Percentiles rank a stretch among this genome's conserved stretches.
Evolutionary conservation across 30 jellyfish, hydroid and myxozoan species (phyloP).

Genomic region (Pseudorhiza aurosa): DNA sequence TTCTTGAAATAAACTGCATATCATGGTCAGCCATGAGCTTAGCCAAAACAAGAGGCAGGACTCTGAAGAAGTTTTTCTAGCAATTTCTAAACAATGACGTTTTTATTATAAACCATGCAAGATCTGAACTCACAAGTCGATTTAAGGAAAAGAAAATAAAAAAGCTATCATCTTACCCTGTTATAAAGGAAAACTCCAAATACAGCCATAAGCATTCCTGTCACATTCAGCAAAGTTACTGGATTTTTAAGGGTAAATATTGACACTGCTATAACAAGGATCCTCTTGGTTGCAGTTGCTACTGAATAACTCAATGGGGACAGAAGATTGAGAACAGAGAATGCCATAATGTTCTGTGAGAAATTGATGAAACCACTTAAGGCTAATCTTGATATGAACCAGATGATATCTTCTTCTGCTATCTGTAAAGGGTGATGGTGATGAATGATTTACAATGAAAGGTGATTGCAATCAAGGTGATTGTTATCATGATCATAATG

Average conservation of each 20-base stretch:
- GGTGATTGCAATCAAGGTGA: background rate
- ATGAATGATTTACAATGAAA: background rate
- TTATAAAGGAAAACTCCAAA: slow-evolving; percentile 88
- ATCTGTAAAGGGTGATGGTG: too few relatives aligned
- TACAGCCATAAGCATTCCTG: slow-evolving; percentile 90
- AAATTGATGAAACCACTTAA: slow-evolving; percentile 90
- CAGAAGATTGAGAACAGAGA: slow-evolving; percentile 80
- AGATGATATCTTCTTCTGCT: slow-evolving; percentile 30
- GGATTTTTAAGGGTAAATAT: slow-evolving; percentile 87
- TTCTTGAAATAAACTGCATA: too few relatives aligned
- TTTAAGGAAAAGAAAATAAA: too few relatives aligned
- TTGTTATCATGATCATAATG: too few relatives aligned
- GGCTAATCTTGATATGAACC: slow-evolving; percentile 63
- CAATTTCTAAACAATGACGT: too few relatives aligned
- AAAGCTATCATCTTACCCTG: too few relatives aligned
- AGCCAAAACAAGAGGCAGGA: too few relatives aligned
- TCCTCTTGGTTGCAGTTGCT: slow-evolving; percentile 91
- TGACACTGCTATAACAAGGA: slow-evolving; percentile 85
- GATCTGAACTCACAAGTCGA: too few relatives aligned
- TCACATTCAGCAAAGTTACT: slow-evolving; percentile 68
- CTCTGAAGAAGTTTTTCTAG: too few relatives aligned
- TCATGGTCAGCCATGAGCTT: too few relatives aligned
- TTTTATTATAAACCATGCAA: too few relatives aligned
- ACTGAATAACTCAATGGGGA: slow-evolving; percentile 95
- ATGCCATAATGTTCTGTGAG: slow-evolving; percentile 88